phyloP scores from a whole-genome alignment of 1,140 invertebrate genomes.

The Anthonomus grandis region DNA sequence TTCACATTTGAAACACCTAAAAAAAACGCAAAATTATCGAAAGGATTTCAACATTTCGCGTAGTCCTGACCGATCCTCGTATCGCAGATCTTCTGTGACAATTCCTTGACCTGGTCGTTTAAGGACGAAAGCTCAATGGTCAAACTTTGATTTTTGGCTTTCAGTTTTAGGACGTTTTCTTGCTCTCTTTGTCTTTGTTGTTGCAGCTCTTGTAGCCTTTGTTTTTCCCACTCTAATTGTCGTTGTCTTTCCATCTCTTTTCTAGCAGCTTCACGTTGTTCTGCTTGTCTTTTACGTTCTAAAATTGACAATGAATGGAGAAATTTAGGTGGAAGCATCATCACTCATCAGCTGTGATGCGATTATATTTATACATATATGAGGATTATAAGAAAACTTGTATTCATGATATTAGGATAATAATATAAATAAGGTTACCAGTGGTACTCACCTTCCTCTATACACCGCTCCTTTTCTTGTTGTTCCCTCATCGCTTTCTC shows the following conservation, averaged over 20 bases:
- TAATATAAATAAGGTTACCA: not conserved
- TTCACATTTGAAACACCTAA: slow-evolving; percentile 84
- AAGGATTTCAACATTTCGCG: not conserved
- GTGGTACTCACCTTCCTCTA: slow-evolving; percentile 53
- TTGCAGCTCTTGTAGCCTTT: slow-evolving; percentile 81
- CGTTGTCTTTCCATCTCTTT: slow-evolving; percentile 93
- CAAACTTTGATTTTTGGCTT: slow-evolving; percentile 85
- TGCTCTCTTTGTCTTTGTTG: slow-evolving; percentile 82
- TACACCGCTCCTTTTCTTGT: slow-evolving; percentile 72
- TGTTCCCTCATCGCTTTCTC: slow-evolving; percentile 77
- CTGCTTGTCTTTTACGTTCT: slow-evolving; percentile 66
- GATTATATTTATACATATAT: too few species aligned
- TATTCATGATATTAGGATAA: not conserved
- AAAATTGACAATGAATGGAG: not conserved
- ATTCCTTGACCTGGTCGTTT: slow-evolving; percentile 68
- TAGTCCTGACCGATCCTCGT: slow-evolving; percentile 61
- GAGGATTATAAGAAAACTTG: too few species aligned
- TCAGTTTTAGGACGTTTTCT: slow-evolving; percentile 82
- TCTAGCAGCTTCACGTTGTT: slow-evolving; percentile 76
- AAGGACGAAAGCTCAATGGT: slow-evolving; percentile 76
- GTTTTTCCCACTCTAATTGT: slow-evolving; percentile 94
- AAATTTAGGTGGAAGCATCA: too few species aligned
- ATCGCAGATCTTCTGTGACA: slow-evolving; percentile 84
- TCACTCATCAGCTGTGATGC: too few species aligned
- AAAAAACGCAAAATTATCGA: not conserved